phyloP scores from a whole-genome alignment of 2,113 vertebrate species.

The Athene cunicularia region DNA sequence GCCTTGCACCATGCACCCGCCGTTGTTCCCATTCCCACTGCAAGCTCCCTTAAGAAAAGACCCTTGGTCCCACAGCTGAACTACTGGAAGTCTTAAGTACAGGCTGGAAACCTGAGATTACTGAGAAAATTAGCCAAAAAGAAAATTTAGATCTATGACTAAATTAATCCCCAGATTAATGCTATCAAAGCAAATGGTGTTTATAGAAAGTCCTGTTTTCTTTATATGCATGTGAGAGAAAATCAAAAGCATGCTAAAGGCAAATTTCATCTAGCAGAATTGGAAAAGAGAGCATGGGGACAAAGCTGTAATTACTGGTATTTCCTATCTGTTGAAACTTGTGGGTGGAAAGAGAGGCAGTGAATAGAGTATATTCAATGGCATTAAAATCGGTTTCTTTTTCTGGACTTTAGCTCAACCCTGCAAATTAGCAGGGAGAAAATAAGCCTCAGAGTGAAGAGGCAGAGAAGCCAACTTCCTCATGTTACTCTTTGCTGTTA shows the following conservation, averaged over 20 bases:
- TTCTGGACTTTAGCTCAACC: slow-evolving; percentile 59
- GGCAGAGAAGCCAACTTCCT: slow-evolving; percentile 44
- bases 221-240: slow-evolving; percentile 9
- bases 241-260: slow-evolving; percentile 48
- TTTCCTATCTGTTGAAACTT: slow-evolving; percentile 61
- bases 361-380: slow-evolving; percentile 50
- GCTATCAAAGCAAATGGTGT: slow-evolving; percentile 42
- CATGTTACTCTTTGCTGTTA: not conserved
- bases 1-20: not conserved
- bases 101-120: slow-evolving; percentile 16
- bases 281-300: slow-evolving; percentile 55
- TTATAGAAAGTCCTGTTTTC: slow-evolving; percentile 52
- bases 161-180: slow-evolving; percentile 54
- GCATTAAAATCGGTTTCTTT: slow-evolving; percentile 46
- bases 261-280: slow-evolving; percentile 49
- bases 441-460: slow-evolving; percentile 38
- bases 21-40: fast-evolving
- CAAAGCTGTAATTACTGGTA: slow-evolving; percentile 64
- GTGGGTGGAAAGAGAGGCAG: slow-evolving; percentile 41
- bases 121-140: slow-evolving; percentile 20
- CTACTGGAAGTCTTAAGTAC: not conserved
- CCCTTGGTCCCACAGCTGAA: not conserved
- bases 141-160: slow-evolving; percentile 57
- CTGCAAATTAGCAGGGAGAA: slow-evolving; percentile 64
- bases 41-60: not conserved